Base-by-base conservation (phyloP, 1,140 invertebrate species). In the Macrosteles quadrilineatus region DNA sequence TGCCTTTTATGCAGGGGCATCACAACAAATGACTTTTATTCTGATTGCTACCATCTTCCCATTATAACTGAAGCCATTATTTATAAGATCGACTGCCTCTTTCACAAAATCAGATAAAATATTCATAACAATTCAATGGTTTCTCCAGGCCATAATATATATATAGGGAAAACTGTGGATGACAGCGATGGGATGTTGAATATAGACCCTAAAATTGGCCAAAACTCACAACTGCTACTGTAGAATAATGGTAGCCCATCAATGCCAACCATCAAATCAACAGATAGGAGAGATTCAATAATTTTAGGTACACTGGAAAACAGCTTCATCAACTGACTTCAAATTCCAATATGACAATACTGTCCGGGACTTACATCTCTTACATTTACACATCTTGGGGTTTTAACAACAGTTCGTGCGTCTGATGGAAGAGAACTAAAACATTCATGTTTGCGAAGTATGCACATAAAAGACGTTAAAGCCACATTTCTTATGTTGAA, bases 61-160 rank as follows among this genome's bases (percentile, higher is more conserved):
- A 59, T 71, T 32, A 27, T 67, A 66, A 36, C 14, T 40, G 69
- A 71, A 45, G 21, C 64, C 75, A 25, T 73, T 40, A 21, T 29
- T 59, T 17, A 63, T 63, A 25, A 78, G 57, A 19, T 53, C 25
- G 36, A 23, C 43, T 9, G 68, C 62, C 68, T 77, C 74, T n/a
- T 45, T 30, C n/a, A 75, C 36, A 71, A 76, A 77, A 29, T 73
- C 50, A 40, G 67, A n/a, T 31, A 25, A 77, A 59, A 73, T 73
- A 77, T 53, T 70, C 68, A 69, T 27, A 67, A 6, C 32, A 43
- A 68, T 30, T 47, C 31, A 23, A 43, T 30, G 76, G 74, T 66
- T 76, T 77, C 25, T 67, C 57, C 31, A 29, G 14, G 25, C 73
- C 71, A 69, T 72, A 74, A 68, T 76, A 76, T 30, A 75, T 67